Evolutionary conservation across 2,888 invertebrate genomes (phyloP).

Genomic region (Sphaerophoria rueppellii): DNA sequence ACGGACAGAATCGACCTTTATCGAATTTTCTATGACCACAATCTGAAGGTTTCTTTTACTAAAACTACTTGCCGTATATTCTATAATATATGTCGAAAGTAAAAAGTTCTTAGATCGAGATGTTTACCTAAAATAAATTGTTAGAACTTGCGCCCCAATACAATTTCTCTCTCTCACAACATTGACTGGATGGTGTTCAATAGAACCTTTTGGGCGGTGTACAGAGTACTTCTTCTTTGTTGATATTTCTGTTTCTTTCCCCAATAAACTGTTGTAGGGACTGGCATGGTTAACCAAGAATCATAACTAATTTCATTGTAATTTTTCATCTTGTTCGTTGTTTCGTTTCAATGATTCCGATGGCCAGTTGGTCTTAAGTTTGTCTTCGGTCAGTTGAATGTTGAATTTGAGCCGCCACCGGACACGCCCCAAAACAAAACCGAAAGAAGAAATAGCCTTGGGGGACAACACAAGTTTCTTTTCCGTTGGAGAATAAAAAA

Average conservation of each 20-base stretch:
- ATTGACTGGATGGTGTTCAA: too few relatives aligned
- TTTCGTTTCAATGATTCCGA: conserved; percentile 52
- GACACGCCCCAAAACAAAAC: conserved; percentile 61
- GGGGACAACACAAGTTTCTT: conserved; percentile 57
- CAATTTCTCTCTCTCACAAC: too few relatives aligned
- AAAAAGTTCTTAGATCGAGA: too few relatives aligned
- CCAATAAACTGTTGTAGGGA: conserved; percentile 22
- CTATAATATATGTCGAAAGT: too few relatives aligned
- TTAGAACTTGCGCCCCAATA: too few relatives aligned
- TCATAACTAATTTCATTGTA: conserved; percentile 71
- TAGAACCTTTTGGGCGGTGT: conserved; percentile 22
- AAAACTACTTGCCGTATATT: too few relatives aligned
- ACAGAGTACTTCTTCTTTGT: conserved; percentile 17
- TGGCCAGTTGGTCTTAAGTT: background rate
- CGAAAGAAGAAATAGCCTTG: conserved; percentile 54
- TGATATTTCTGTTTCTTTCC: conserved; percentile 11
- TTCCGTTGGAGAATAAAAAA: conserved; percentile 28
- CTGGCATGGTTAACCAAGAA: conserved; percentile 46
- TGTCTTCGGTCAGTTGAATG: conserved; percentile 16
- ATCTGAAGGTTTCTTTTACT: too few relatives aligned
- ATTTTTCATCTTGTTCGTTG: conserved; percentile 62
- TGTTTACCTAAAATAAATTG: too few relatives aligned
- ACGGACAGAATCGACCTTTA: too few relatives aligned
- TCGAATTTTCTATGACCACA: too few relatives aligned
- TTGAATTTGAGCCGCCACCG: conserved; percentile 22